Base-by-base conservation (phyloP, 2,888 invertebrate species). In the Portevinia maculata region DNA sequence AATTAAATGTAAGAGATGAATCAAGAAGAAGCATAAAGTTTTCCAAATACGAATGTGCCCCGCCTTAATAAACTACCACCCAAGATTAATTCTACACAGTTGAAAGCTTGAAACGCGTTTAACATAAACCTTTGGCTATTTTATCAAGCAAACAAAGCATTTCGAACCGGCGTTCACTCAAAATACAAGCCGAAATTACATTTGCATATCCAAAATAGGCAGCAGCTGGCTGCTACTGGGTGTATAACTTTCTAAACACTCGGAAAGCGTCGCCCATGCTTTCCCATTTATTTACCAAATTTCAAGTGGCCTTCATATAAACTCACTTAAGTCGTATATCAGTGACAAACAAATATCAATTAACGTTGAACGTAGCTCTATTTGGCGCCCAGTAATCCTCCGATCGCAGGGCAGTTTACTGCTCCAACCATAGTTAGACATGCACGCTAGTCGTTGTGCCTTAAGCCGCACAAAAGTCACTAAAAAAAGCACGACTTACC, bases 261-360 rank as follows among this genome's bases (percentile, higher is more conserved):
- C 9, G 30, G 9, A 15, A 24, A 24, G 24, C 24, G 5, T 5
- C 5, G 24, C 24, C 24, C 5, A 6, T 17, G 17, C n/a, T 19
- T 17, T 4, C 11, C 3, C 9, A 11, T 11, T 46, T 17, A 46
- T 46, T 8, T n/a, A 34, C 34, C 34, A 8, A 2, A 34, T n/a
- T 34, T 46, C 39, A 46, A 21, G 44, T 4, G 44, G 19, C 44
- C 17, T 44, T 46, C 21, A 19, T 19, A 46, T 5, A 32, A 5
- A 0, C 24, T 32, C 34, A 21, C 46, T 19, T 15, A 24, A 21
- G 11, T 44, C 59, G 11, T 11, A 46, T 13, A 48, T 30, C 39
- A 64, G 41, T 53, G 41, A 15, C 59, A 62, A 73, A 46, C 44
- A 53, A 73, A 9, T 13, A 46, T 19, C 71, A 64, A 73, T 73